Percentiles rank a stretch among this genome's conserved stretches.
Evolutionary conservation across 1,140 invertebrate species (phyloP).

Genomic region (Battus philenor): DNA sequence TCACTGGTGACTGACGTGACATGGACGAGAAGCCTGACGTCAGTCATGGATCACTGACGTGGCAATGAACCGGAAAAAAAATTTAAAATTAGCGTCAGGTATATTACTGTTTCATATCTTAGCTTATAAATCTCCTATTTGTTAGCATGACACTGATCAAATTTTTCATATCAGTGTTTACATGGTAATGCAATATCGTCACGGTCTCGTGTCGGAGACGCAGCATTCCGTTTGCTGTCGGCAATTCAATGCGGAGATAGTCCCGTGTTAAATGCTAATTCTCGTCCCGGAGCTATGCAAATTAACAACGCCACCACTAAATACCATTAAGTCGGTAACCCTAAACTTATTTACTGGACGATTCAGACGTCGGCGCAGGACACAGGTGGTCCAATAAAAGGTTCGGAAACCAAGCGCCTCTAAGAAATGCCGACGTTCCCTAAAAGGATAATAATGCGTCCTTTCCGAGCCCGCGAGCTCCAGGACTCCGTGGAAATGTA

Average conservation of each 20-base stretch:
- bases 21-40: no score
- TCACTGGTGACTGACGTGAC: no score
- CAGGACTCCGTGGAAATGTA: constrained; percentile 64
- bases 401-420: constrained; percentile 55
- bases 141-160: no score
- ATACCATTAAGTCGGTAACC: constrained; percentile 48
- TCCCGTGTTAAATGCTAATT: constrained; percentile 55
- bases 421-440: constrained; percentile 67
- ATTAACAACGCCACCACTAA: constrained; percentile 50
- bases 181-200: constrained; percentile 54
- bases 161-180: constrained; percentile 64
- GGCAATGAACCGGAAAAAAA: no score
- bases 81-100: no score
- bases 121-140: no score
- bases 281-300: constrained; percentile 47
- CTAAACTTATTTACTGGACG: constrained; percentile 71
- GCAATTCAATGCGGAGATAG: constrained; percentile 30
- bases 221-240: constrained; percentile 23
- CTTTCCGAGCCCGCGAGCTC: constrained; percentile 53
- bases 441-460: constrained; percentile 75
- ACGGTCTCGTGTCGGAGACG: constrained; percentile 29
- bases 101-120: no score
- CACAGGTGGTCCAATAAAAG: constrained; percentile 72
- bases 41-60: no score
- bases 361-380: constrained; percentile 69